These are phyloP conservation scores for Zaprionus lachaisei DNA, from an alignment of 1,140 invertebrate genomes.

Conservation along the genomic window DNA sequence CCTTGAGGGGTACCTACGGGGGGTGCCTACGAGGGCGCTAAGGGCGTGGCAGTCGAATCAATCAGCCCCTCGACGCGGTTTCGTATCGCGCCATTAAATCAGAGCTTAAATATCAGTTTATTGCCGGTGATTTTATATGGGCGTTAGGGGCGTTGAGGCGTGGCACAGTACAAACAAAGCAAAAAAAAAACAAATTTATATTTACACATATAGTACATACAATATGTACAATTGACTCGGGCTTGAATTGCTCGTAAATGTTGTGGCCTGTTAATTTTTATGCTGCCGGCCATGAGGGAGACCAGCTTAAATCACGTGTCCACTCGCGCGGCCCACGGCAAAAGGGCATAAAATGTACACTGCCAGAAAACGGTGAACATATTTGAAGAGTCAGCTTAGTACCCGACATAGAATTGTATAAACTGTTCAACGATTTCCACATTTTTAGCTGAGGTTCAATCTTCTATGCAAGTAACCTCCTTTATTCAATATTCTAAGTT, in stretches of 20 bases:
- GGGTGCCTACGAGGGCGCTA: neutral
- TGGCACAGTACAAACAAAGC: neutral
- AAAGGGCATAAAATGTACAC: conserved; percentile 7
- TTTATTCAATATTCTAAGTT: no score
- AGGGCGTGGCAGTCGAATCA: conserved; percentile 35
- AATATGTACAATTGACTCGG: conserved; percentile 38
- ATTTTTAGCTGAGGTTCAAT: no score
- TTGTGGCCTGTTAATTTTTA: conserved; percentile 37
- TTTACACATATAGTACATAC: conserved; percentile 20
- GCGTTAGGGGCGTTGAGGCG: neutral
- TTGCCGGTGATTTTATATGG: conserved; percentile 45
- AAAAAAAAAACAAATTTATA: neutral
- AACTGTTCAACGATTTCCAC: no score
- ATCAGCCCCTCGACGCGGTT: conserved; percentile 46
- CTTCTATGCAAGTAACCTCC: no score
- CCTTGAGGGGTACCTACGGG: neutral
- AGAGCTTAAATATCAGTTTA: conserved; percentile 57
- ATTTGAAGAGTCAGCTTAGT: neutral
- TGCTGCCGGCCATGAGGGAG: conserved; percentile 20
- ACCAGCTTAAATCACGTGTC: conserved; percentile 24
- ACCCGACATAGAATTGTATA: no score
- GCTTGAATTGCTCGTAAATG: conserved; percentile 38
- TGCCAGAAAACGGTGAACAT: neutral
- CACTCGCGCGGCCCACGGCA: neutral
- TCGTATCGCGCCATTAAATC: conserved; percentile 52